A percentile compares a stretch with the other conserved stretches of the same genome.
Conservation (phyloP, 2,888 invertebrate species). For the Orthonevra nobilis region DNA sequence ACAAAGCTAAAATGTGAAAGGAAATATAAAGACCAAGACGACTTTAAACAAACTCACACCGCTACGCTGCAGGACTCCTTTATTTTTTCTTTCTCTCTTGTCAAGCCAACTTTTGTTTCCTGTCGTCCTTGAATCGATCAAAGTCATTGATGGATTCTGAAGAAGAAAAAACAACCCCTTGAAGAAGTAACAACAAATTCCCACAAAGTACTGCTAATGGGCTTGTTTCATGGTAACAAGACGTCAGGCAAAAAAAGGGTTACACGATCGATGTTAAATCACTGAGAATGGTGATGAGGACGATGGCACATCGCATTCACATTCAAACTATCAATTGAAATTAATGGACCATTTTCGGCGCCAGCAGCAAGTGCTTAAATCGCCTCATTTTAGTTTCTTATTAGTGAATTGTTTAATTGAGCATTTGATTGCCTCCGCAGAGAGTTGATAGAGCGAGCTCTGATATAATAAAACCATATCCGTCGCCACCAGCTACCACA, state of each 20-base stretch:
- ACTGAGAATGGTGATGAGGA: too few relatives aligned
- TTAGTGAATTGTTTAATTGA: conserved; percentile 56
- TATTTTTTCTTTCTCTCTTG: too few relatives aligned
- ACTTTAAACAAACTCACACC: background rate
- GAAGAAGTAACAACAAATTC: too few relatives aligned
- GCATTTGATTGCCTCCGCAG: conserved; percentile 48
- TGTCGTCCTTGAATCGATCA: conserved; percentile 15
- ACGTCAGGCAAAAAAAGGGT: conserved; percentile 3
- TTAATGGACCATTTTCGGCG: conserved; percentile 50
- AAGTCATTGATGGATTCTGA: conserved; percentile 14
- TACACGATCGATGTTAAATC: too few relatives aligned
- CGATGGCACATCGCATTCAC: background rate
- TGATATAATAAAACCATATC: too few relatives aligned
- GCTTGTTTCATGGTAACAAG: background rate
- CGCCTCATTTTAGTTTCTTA: conserved; percentile 34
- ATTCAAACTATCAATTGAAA: conserved; percentile 26
- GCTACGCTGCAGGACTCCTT: background rate
- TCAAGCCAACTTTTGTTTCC: conserved; percentile 8
- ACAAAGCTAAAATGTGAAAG: background rate
- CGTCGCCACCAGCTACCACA: background rate
- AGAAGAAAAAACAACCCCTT: conserved; percentile 21
- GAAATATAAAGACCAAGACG: background rate
- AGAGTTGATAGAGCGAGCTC: too few relatives aligned
- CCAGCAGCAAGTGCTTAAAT: conserved; percentile 31
- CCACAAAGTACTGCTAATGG: background rate